phyloP scores from a whole-genome alignment of 2,888 invertebrate species.

The Drosophila niveifrons region DNA sequence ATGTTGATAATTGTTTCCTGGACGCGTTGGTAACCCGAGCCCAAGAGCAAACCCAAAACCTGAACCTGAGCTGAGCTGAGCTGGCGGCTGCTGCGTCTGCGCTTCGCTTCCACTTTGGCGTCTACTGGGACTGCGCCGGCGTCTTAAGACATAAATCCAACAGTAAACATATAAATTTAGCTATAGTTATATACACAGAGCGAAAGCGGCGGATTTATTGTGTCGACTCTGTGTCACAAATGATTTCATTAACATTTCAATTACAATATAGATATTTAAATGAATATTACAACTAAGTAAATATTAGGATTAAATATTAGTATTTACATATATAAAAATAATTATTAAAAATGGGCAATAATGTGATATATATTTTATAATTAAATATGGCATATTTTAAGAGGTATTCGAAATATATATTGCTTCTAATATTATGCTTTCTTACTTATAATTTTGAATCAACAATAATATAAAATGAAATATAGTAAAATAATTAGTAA shows the following conservation, averaged over 20 bases:
- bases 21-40: constrained; percentile 73
- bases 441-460: no score
- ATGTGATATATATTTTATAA: no score
- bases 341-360: neutral
- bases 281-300: neutral
- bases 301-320: neutral
- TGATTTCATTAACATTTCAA: constrained; percentile 17
- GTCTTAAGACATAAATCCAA: constrained; percentile 75
- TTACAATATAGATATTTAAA: neutral
- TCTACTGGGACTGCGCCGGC: constrained; percentile 68
- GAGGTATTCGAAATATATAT: no score
- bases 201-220: constrained; percentile 36
- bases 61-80: constrained; percentile 51
- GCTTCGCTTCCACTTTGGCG: constrained; percentile 38
- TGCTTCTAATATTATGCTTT: no score
- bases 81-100: constrained; percentile 37
- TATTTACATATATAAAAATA: no score
- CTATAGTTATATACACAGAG: constrained; percentile 59
- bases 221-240: constrained; percentile 3
- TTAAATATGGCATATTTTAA: no score
- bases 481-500: no score
- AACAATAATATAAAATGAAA: no score
- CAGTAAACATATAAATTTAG: constrained; percentile 80
- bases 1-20: constrained; percentile 80
- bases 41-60: constrained; percentile 51